A percentile compares a stretch with the other conserved stretches of the same genome.
Conservation (phyloP, 2,797 vertebrate genomes). For the Octomys mimax region DNA sequence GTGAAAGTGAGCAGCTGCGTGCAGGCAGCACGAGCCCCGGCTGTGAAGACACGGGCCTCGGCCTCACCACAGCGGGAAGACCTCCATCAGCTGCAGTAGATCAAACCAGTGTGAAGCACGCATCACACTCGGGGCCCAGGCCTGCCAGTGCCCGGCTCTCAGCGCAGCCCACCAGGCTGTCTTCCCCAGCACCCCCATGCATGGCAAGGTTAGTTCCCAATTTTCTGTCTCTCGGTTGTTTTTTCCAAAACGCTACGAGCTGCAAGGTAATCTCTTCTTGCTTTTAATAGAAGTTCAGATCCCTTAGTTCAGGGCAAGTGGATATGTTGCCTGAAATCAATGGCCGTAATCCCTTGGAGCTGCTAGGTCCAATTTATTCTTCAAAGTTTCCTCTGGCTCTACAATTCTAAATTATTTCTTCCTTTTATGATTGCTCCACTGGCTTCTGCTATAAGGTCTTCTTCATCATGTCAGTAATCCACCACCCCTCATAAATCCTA, state of each 20-base stretch:
- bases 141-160: background rate
- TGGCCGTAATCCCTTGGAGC: slow-evolving; percentile 63
- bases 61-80: background rate
- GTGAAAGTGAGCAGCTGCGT: background rate
- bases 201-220: background rate
- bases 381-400: slow-evolving; percentile 48
- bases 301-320: slow-evolving; percentile 62
- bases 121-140: accelerated
- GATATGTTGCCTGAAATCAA: slow-evolving; percentile 71
- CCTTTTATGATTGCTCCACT: slow-evolving; percentile 44
- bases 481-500: slow-evolving; percentile 12
- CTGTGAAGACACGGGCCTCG: background rate
- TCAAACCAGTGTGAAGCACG: background rate
- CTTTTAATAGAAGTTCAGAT: slow-evolving; percentile 61
- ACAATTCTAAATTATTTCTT: slow-evolving; percentile 53
- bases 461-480: slow-evolving; percentile 37
- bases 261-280: slow-evolving; percentile 11
- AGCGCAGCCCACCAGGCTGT: accelerated
- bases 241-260: slow-evolving; percentile 55
- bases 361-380: slow-evolving; percentile 29
- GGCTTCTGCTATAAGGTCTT: slow-evolving; percentile 43
- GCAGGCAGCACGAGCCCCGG: background rate
- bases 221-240: background rate
- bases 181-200: background rate
- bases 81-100: background rate